These are phyloP conservation scores for Parotia lawesii DNA, from an alignment of 2,113 vertebrate genomes.

Conservation along the genomic window DNA sequence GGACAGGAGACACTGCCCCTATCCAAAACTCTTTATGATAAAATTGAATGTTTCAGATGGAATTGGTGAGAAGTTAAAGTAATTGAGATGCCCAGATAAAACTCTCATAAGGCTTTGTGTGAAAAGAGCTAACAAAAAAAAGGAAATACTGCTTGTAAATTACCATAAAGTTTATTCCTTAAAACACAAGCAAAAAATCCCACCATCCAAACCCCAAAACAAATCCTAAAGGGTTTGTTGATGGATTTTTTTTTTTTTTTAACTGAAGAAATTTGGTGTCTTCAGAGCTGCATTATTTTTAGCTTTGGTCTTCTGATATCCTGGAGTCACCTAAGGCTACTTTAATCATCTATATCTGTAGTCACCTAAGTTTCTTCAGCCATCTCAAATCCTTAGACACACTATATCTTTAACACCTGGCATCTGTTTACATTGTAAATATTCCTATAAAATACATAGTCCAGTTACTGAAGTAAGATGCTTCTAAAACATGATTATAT, in stretches of 20 bases:
- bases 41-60: neutral
- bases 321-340: neutral
- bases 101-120: neutral
- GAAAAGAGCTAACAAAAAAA: neutral
- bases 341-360: neutral
- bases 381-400: neutral
- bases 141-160: neutral
- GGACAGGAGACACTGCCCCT: neutral
- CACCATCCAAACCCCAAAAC: fast-evolving
- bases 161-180: neutral
- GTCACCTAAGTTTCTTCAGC: neutral
- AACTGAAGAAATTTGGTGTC: neutral
- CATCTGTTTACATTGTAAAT: neutral
- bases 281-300: neutral
- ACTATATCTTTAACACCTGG: neutral
- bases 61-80: neutral
- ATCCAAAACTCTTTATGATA: neutral
- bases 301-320: neutral
- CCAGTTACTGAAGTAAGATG: neutral
- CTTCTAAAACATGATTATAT: neutral
- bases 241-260: neutral
- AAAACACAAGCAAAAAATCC: fast-evolving
- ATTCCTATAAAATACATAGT: neutral
- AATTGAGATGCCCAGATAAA: neutral
- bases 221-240: neutral